phyloP scores from a whole-genome alignment of 2,797 vertebrate genomes.

The Telmatherina bonti region DNA sequence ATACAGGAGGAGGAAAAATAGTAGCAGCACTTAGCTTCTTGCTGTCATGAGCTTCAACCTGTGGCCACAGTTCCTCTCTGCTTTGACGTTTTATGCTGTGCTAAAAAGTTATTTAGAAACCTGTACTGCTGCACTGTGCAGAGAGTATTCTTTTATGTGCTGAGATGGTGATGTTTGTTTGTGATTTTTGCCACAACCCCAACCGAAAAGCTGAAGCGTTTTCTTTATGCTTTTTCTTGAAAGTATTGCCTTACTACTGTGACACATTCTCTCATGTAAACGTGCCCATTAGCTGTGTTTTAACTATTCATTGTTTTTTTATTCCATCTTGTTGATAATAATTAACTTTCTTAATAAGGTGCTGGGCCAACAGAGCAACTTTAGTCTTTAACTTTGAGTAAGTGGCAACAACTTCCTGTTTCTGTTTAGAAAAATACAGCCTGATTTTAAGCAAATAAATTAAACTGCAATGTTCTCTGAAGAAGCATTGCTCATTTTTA shows the following conservation, averaged over 20 bases:
- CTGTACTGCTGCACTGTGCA: neutral
- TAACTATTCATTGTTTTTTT: neutral
- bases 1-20: conserved; percentile 3
- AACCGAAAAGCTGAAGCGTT: neutral
- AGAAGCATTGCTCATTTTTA: no score
- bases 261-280: neutral
- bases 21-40: conserved; percentile 32
- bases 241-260: neutral
- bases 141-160: conserved; percentile 9
- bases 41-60: conserved; percentile 19
- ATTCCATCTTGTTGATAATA: neutral
- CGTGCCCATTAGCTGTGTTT: neutral
- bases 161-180: conserved; percentile 4
- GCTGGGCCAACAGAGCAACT: neutral
- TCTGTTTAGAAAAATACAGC: no score
- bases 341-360: neutral
- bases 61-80: conserved; percentile 9
- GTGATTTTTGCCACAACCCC: neutral
- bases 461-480: no score
- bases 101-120: conserved; percentile 21
- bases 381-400: neutral
- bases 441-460: no score
- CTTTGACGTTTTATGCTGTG: conserved; percentile 17
- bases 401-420: no score
- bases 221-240: neutral